Conservation (phyloP, 2,888 invertebrate species). For the Craniophora ligustri region DNA sequence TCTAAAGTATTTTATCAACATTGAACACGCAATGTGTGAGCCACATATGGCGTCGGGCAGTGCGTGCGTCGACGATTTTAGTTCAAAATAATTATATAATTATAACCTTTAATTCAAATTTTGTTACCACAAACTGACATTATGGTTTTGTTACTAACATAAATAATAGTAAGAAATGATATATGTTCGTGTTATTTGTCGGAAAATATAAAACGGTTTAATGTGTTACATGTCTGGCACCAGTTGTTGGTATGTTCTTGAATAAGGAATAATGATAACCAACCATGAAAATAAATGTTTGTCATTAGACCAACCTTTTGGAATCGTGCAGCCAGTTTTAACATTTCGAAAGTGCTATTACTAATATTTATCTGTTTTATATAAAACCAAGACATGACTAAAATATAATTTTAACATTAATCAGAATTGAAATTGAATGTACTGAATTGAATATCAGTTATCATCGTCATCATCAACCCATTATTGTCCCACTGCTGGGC, state of each 20-base stretch:
- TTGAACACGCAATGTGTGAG: neutral
- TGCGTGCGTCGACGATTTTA: conserved; percentile 1
- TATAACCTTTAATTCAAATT: conserved; percentile 33
- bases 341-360: too few species aligned
- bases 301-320: too few species aligned
- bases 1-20: neutral
- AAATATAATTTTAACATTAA: too few species aligned
- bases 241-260: conserved; percentile 9
- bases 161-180: conserved; percentile 43
- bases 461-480: too few species aligned
- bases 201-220: conserved; percentile 15
- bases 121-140: conserved; percentile 34
- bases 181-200: conserved; percentile 20
- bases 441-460: too few species aligned
- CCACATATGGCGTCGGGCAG: conserved; percentile 7
- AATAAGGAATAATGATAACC: too few species aligned
- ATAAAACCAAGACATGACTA: too few species aligned
- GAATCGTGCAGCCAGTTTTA: too few species aligned
- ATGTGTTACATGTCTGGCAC: conserved; percentile 15
- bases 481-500: too few species aligned
- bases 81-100: conserved; percentile 8
- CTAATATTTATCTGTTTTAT: too few species aligned
- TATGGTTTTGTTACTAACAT: conserved; percentile 33
- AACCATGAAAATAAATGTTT: too few species aligned
- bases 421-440: too few species aligned